Percentiles rank a stretch among this genome's conserved stretches.
phyloP scores from a whole-genome alignment of 1,140 invertebrate genomes.

The Gryon sp. region DNA sequence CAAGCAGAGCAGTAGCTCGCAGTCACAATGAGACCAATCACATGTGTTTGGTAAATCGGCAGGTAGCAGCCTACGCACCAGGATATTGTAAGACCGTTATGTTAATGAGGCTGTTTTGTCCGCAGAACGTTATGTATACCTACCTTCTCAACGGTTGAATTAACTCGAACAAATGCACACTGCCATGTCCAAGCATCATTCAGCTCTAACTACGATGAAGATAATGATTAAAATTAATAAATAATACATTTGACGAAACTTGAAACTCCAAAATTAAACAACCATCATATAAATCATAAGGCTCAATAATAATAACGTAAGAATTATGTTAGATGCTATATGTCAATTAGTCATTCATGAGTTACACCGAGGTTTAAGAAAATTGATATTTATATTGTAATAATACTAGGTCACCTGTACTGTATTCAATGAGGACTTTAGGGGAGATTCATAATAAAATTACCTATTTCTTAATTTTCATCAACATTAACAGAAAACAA shows the following conservation, averaged over 20 bases:
- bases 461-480: no score
- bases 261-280: constrained; percentile 24
- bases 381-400: no score
- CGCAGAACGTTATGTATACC: constrained; percentile 63
- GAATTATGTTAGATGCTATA: background rate
- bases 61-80: constrained; percentile 58
- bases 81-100: constrained; percentile 74
- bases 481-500: no score
- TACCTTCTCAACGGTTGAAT: constrained; percentile 74
- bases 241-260: constrained; percentile 32
- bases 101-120: constrained; percentile 75
- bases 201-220: constrained; percentile 24
- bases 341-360: no score
- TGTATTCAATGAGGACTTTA: no score
- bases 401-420: no score
- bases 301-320: constrained; percentile 2
- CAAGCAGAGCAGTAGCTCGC: constrained; percentile 22
- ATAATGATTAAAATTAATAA: constrained; percentile 53
- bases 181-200: constrained; percentile 65
- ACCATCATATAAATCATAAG: background rate
- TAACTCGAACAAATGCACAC: constrained; percentile 64
- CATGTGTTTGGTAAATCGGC: constrained; percentile 56
- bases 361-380: no score
- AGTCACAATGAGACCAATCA: constrained; percentile 60
- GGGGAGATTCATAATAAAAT: no score